phyloP scores from a whole-genome alignment of 2,797 vertebrate species.

The Hipposideros larvatus region DNA sequence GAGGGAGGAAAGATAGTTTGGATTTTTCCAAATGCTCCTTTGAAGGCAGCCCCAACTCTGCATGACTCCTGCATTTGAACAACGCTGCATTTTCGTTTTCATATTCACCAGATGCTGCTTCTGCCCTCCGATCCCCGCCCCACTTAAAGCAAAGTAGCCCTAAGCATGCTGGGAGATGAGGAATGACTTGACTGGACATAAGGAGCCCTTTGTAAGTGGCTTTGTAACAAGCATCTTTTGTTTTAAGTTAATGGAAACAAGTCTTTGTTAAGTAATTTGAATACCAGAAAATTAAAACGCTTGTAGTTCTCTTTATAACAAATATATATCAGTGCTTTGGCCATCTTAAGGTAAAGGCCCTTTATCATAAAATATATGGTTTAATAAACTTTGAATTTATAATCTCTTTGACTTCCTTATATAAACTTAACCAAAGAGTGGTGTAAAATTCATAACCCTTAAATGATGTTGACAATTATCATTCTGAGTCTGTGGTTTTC shows the following conservation, averaged over 20 bases:
- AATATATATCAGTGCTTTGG: conserved; percentile 99
- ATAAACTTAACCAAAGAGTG: conserved; percentile 98
- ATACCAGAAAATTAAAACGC: conserved; percentile 99
- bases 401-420: conserved; percentile 96
- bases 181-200: fast-evolving
- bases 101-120: not conserved
- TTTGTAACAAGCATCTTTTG: not conserved
- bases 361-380: conserved; percentile 99
- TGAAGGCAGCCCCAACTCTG: not conserved
- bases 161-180: not conserved
- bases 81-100: not conserved
- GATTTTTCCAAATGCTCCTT: too few relatives aligned
- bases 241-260: conserved; percentile 95
- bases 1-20: fast-evolving
- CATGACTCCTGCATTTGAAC: not conserved
- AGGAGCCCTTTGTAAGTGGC: not conserved
- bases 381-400: conserved; percentile 96
- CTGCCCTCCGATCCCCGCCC: not conserved
- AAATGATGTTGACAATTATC: conserved; percentile 93
- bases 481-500: conserved; percentile 93
- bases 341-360: conserved; percentile 97
- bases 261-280: conserved; percentile 99
- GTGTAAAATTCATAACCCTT: conserved; percentile 98
- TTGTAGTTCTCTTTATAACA: conserved; percentile 99
- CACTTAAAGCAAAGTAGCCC: not conserved